phyloP scores from a whole-genome alignment of 1,140 invertebrate species.

The Mamestra configurata region DNA sequence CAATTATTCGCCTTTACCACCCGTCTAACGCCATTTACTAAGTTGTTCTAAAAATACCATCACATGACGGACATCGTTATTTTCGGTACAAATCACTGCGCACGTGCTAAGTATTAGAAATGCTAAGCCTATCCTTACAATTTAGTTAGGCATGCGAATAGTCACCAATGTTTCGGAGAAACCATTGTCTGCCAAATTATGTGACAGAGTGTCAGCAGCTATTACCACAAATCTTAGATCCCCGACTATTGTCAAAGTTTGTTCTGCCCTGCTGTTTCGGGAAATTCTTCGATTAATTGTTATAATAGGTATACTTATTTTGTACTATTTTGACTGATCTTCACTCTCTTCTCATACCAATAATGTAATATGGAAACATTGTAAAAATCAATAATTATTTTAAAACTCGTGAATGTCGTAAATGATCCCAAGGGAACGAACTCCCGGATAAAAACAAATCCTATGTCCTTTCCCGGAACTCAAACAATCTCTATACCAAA shows the following conservation, averaged over 20 bases:
- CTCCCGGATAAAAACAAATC: no score
- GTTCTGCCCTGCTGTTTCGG: no score
- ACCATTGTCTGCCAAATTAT: constrained; percentile 17
- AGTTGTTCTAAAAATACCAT: constrained; percentile 11
- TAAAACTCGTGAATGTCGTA: no score
- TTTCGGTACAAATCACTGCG: constrained; percentile 8
- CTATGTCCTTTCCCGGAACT: no score
- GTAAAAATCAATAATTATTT: no score
- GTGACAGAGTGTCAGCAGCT: not conserved
- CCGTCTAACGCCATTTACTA: not conserved
- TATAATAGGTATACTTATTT: no score
- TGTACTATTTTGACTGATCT: no score
- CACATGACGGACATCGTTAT: constrained; percentile 7
- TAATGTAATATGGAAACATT: no score
- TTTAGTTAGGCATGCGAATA: constrained; percentile 23
- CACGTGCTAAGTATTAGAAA: constrained; percentile 28
- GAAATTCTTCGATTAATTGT: no score
- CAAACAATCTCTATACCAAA: no score
- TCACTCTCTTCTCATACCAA: no score
- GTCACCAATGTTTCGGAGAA: constrained; percentile 20
- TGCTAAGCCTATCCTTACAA: constrained; percentile 28
- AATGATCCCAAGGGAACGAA: no score
- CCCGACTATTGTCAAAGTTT: not conserved
- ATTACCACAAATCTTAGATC: not conserved
- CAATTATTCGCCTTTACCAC: not conserved